These are phyloP conservation scores for Hypocryptadius cinnamomeus DNA, from an alignment of 2,113 vertebrate genomes.

Conservation along the genomic window DNA sequence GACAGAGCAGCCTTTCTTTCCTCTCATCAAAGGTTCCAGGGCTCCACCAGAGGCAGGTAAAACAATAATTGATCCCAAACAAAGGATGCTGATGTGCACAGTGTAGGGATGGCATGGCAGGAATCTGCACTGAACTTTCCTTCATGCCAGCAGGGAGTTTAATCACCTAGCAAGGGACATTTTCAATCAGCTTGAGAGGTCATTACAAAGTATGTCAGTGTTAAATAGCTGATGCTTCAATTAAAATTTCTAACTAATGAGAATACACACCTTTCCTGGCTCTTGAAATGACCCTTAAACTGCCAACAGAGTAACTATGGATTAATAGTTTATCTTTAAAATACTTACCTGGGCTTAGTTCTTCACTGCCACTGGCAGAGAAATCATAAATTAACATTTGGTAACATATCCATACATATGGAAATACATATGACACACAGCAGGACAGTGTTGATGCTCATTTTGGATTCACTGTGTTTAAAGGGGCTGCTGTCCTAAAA, in stretches of 20 bases:
- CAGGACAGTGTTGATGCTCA: rapidly evolving
- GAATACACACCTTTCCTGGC: neutral
- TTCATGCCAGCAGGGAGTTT: neutral
- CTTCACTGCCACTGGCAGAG: neutral
- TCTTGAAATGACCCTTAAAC: neutral
- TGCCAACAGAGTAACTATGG: neutral
- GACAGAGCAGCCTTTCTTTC: neutral
- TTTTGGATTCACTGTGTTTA: neutral
- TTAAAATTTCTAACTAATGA: neutral
- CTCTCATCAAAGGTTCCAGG: neutral
- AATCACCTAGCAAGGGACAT: neutral
- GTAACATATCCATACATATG: neutral
- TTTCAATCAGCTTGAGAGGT: neutral
- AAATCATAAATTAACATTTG: neutral
- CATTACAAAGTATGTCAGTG: neutral
- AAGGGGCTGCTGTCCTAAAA: neutral
- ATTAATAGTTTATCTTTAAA: neutral
- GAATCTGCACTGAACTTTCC: neutral
- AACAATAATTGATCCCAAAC: neutral
- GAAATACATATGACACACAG: neutral
- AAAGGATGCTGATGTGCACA: neutral
- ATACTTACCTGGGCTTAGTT: neutral
- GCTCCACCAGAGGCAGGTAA: neutral
- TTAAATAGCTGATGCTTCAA: neutral
- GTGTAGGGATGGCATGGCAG: neutral